phyloP scores from a whole-genome alignment of 2,888 invertebrate species.

The Pseudeuparius sepicola region DNA sequence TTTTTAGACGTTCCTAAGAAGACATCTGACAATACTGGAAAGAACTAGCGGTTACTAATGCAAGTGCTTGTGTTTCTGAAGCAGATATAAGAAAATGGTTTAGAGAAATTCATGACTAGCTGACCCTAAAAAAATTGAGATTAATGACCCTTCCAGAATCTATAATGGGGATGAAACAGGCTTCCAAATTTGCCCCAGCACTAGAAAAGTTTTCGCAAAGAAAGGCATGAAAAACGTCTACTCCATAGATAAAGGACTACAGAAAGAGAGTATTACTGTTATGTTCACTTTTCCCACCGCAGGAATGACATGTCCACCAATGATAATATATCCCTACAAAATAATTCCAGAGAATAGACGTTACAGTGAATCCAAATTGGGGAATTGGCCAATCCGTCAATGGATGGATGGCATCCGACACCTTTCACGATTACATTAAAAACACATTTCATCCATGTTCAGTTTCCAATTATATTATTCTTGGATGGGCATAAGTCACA shows the following conservation, averaged over 20 bases:
- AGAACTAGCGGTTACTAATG: slow-evolving; percentile 26
- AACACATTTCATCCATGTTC: slow-evolving; percentile 16
- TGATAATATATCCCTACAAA: slow-evolving; percentile 12
- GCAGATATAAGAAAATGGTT: slow-evolving; percentile 28
- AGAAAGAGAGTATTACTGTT: slow-evolving; percentile 26
- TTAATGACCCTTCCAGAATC: slow-evolving; percentile 24
- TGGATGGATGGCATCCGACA: slow-evolving; percentile 15
- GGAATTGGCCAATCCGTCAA: slow-evolving; percentile 12
- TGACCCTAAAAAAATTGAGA: slow-evolving; percentile 18
- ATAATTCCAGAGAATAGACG: slow-evolving; percentile 9
- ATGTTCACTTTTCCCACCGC: slow-evolving; percentile 27
- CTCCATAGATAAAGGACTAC: slow-evolving; percentile 22
- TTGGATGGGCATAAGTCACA: slow-evolving; percentile 19
- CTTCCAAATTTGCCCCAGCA: slow-evolving; percentile 25
- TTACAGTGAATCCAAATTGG: slow-evolving; percentile 10
- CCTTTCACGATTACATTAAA: slow-evolving; percentile 15
- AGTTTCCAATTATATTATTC: slow-evolving; percentile 17
- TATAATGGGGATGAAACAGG: slow-evolving; percentile 28
- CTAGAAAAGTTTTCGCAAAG: slow-evolving; percentile 22
- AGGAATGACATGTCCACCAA: slow-evolving; percentile 16
- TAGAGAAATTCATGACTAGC: slow-evolving; percentile 22
- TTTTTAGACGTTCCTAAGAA: slow-evolving; percentile 26
- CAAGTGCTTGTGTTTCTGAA: slow-evolving; percentile 29
- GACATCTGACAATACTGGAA: slow-evolving; percentile 24
- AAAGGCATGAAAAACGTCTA: slow-evolving; percentile 26